Base-by-base conservation (phyloP, 2,888 invertebrate species). In the Monopis laevigella region DNA sequence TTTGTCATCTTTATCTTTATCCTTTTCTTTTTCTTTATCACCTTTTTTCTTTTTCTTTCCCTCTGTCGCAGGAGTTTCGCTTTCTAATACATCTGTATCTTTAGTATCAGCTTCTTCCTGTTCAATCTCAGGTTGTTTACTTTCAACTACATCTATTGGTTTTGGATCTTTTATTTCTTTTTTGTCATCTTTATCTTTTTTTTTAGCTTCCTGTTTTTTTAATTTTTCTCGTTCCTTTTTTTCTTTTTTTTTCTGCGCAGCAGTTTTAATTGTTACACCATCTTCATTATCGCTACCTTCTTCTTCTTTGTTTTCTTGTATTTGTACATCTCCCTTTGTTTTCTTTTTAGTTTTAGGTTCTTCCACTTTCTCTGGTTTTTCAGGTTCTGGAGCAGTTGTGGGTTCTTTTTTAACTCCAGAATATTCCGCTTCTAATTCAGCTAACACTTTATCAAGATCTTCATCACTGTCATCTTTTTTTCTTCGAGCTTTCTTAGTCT, bases 201-300 rank as follows among this genome's bases (percentile, higher is more conserved):
- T 85, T 56, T 88, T 88, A 27, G 87, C 84, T 44, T 88, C 88
- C 51, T 84, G 71, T 51, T 90, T 88, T 57, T 92, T 92, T 51
- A 87, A 85, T 52, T 87, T 88, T 55, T 90, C 89, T 11, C 90
- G 83, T 65, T 93, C 92, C 54, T 92, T 93, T 55, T 93, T 94
- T 53, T 93, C 93, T 56, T 93, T 93, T 58, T 92, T 93, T 72
- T 94, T 94, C 59, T 93, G 92, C 2, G 93, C 92, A 3, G 92
- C 90, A 10, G 90, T 86, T 72, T 93, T 92, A 10, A 91, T 82
- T 1, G 88, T 87, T 12, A 77, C 66, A 46, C 84, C 85, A 49
- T 83, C 82, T 45, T 82, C 84, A 49, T 84, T 82, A 29, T 81
- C 82, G 53, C 78, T 75, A 2, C 67, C 82, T 32, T 65, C 71